These are phyloP conservation scores for Proctacanthus coquilletti DNA, from an alignment of 1,140 invertebrate genomes.

Conservation along the genomic window DNA sequence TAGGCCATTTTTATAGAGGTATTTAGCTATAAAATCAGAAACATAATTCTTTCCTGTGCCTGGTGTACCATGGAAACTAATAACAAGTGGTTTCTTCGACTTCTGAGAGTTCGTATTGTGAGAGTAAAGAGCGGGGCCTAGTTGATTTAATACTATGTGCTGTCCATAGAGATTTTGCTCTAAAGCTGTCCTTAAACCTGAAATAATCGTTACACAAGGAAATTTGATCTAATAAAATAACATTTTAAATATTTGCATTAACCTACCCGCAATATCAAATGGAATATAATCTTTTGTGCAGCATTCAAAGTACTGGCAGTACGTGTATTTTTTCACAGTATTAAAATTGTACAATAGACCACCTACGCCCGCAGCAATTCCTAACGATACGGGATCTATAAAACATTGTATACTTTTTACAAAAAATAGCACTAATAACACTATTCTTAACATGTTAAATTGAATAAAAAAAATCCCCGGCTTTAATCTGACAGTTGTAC, in stretches of 20 bases:
- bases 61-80: constrained; percentile 66
- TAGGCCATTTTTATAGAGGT: constrained; percentile 54
- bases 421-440: too few species aligned
- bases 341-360: constrained; percentile 5
- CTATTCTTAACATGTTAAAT: too few species aligned
- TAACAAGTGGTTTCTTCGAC: constrained; percentile 48
- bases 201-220: constrained; percentile 9
- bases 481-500: too few species aligned
- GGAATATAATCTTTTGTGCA: constrained; percentile 31
- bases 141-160: constrained; percentile 37
- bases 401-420: too few species aligned
- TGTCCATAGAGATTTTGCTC: constrained; percentile 42
- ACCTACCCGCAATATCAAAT: constrained; percentile 15
- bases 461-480: too few species aligned
- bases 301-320: constrained; percentile 30
- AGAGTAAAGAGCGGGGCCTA: constrained; percentile 36
- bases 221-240: background rate
- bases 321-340: constrained; percentile 13
- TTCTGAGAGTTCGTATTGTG: constrained; percentile 31
- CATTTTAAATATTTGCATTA: background rate
- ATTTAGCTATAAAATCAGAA: constrained; percentile 59
- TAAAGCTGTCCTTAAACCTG: constrained; percentile 25
- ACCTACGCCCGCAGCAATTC: background rate
- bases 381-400: background rate
- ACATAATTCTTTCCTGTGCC: constrained; percentile 83